phyloP scores from a whole-genome alignment of 2,797 vertebrate genomes.

The Pipistrellus pipistrellus region DNA sequence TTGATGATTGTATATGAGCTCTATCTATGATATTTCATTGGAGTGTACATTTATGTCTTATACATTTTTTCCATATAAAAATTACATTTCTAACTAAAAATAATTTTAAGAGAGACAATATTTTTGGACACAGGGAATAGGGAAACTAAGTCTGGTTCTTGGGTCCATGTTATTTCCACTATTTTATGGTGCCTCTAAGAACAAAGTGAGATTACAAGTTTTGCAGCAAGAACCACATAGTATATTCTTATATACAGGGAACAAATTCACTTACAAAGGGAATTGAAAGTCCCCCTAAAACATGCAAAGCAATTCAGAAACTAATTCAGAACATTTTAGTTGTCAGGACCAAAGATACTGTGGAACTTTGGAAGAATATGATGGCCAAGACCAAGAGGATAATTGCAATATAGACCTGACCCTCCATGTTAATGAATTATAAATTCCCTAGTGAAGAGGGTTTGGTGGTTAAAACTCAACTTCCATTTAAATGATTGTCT shows the following conservation, averaged over 20 bases:
- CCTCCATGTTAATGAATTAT: slow-evolving; percentile 52
- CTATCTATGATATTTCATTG: not conserved
- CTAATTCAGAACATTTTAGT: not conserved
- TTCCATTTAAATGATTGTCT: slow-evolving; percentile 78
- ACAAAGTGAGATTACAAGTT: slow-evolving; percentile 4
- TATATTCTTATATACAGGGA: not conserved
- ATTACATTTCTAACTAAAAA: not conserved
- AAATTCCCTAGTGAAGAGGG: slow-evolving; percentile 67
- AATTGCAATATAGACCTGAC: slow-evolving; percentile 40
- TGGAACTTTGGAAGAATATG: slow-evolving; percentile 34
- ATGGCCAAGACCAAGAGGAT: slow-evolving; percentile 28
- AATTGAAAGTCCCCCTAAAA: not conserved
- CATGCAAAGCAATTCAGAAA: slow-evolving; percentile 8
- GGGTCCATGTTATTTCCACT: not conserved
- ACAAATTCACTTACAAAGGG: slow-evolving; percentile 31
- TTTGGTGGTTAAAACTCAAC: slow-evolving; percentile 67
- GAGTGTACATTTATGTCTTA: not conserved
- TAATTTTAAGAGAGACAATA: not conserved
- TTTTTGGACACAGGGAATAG: not conserved
- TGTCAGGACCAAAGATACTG: slow-evolving; percentile 48
- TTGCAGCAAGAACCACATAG: not conserved
- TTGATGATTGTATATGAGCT: not conserved
- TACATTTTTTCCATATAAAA: not conserved
- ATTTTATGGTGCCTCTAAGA: not conserved
- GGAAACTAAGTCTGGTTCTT: not conserved